Base-by-base conservation (phyloP, 1,140 invertebrate species). In the Zophobas morio region DNA sequence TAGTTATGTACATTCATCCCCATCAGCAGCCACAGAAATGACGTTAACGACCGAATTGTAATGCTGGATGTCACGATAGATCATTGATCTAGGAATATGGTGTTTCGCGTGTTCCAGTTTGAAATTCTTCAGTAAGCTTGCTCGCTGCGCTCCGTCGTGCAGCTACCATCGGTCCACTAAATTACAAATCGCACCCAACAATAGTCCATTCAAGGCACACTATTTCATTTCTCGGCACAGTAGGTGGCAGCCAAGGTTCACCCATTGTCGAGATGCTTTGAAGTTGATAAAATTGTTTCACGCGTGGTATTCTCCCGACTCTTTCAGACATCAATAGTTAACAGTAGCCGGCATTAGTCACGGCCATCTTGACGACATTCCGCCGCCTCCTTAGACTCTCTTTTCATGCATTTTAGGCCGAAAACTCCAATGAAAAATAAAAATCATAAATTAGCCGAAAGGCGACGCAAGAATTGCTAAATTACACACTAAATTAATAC, bases 401-500 rank as follows among this genome's bases (percentile, higher is more conserved):
- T 20, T 20, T 20, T 20, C 20, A 20, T 20, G 20, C 20, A 20
- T 20, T 20, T 20, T 20, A 20, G 20, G 20, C 20, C 20, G 20
- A 20, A 20, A 20, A 20, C 20, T 20, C 20, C 20, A 20, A 20
- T 20, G 20, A 20, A 20, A 20, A 20, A 20, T 20, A 20, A 20
- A 20, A 20, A 20, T 20, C 20, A 20, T 20, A 20, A 20, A 20
- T 20, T 20, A 20, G 20, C 20, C 20, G 20, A 20, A 20, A 20
- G 20, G 20, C 20, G 20, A 20, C 20, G 20, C 20, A 20, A 20
- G 20, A 20, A 20, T 20, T 20, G 20, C 20, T 20, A 66, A 66
- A 66, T 66, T 66, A 66, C 60, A 66, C 39, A 66, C 60, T 66
- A 42, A 66, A 66, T 66, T 2, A 40, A 66, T 66, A 66, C 60